Base-by-base conservation (phyloP, 2,797 vertebrate species). In the Sebastes taczanowskii region DNA sequence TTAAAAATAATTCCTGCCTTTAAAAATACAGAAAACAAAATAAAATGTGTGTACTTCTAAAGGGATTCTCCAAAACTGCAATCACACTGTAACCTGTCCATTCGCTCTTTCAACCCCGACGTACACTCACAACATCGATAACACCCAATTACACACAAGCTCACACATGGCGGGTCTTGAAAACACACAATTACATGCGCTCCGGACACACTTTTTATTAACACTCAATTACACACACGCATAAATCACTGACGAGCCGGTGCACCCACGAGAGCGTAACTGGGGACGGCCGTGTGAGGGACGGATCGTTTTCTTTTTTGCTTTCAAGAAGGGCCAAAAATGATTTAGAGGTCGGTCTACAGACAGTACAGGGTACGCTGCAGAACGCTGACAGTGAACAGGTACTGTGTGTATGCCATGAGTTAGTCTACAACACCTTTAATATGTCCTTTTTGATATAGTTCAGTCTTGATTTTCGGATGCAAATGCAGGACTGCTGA, bases 141-240 rank as follows among this genome's bases (percentile, higher is more conserved):
- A 96, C 95, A 95, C 91, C 91, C 95, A 94, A 96, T 96, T 95
- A 95, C 94, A 94, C 95, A 94, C 88, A 88, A 82, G 85, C 93
- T 94, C 90, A 92, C 94, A 92, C 92, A 93, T 87, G 92, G 93
- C 86, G 90, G 90, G 88, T 86, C 94, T 87, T 93, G 93, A 95
- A 93, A 94, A 95, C 95, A 95, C 94, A 95, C 94, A 95, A 95
- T 96, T 95, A 95, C 95, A 94, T 93, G 88, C 91, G 89, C 93
- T 95, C 93, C 92, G 94, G 93, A 95, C 94, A 95, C 95, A 95
- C 94, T 93, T 95, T 95, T 96, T 96, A 96, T 96, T 95, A 96
- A 96, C 96, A 96, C 95, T 95, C 95, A 96, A 96, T 96, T 96
- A 96, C 95, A 96, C 95, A 92, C 92, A 9, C 84, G 94, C 95